These are phyloP conservation scores for Odontocerum albicorne DNA, from an alignment of 2,888 invertebrate species.

Conservation along the genomic window DNA sequence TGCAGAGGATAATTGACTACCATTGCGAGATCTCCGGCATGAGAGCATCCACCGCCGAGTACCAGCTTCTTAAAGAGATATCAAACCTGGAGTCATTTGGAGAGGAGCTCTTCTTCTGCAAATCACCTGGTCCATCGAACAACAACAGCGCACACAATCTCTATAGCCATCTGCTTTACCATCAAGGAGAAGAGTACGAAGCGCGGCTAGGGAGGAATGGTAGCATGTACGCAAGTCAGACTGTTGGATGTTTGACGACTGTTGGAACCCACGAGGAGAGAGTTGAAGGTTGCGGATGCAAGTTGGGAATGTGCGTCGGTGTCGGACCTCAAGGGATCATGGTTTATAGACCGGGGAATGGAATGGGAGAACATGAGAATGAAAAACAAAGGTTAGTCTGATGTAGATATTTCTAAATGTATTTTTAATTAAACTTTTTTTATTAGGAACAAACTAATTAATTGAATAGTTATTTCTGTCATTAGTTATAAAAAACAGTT, in stretches of 20 bases:
- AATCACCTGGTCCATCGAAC: constrained; percentile 58
- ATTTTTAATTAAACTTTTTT: too few species aligned
- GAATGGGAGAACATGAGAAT: constrained; percentile 58
- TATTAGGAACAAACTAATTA: too few species aligned
- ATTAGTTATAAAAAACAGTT: too few species aligned
- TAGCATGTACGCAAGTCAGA: constrained; percentile 45
- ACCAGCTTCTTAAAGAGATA: constrained; percentile 80
- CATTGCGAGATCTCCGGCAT: constrained; percentile 65
- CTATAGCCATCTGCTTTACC: constrained; percentile 70
- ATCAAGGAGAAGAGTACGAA: constrained; percentile 59
- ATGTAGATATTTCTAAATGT: neutral
- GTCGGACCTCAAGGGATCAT: constrained; percentile 85
- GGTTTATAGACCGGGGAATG: constrained; percentile 59
- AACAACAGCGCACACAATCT: constrained; percentile 74
- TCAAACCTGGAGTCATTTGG: constrained; percentile 80
- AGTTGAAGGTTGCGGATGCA: constrained; percentile 52
- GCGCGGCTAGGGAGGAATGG: constrained; percentile 48
- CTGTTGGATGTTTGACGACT: constrained; percentile 46
- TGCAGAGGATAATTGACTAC: constrained; percentile 64
- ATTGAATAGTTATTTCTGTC: too few species aligned
- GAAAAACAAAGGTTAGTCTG: constrained; percentile 61
- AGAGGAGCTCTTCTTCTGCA: constrained; percentile 79
- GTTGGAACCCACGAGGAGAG: constrained; percentile 47
- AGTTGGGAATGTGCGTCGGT: constrained; percentile 62
- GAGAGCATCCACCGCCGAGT: constrained; percentile 78